A percentile compares a stretch with the other conserved stretches of the same genome.
These are phyloP conservation scores for Sibirionetta formosa DNA, from an alignment of 2,797 vertebrate species.

Conservation along the genomic window DNA sequence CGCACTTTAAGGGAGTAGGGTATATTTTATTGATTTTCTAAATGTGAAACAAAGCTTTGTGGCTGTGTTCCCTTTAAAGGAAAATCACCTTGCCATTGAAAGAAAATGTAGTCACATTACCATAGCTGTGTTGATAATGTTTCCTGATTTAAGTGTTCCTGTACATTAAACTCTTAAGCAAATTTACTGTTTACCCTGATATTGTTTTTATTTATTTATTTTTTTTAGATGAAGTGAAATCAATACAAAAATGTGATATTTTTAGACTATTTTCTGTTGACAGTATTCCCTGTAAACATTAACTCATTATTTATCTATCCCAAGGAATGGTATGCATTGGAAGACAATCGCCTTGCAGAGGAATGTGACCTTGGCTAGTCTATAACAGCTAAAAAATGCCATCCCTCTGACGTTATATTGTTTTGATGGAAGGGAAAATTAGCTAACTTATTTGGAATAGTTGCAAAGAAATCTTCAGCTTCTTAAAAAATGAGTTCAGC, in stretches of 20 bases:
- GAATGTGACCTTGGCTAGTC: conserved; percentile 83
- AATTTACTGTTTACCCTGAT: background rate
- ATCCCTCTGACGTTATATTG: conserved; percentile 70
- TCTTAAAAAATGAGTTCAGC: conserved; percentile 21
- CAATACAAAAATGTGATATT: background rate
- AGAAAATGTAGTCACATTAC: conserved; percentile 3
- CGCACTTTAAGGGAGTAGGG: background rate
- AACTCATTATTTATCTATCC: conserved; percentile 83
- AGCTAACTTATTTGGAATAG: conserved; percentile 52
- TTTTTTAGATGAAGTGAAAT: background rate
- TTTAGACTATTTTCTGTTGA: conserved; percentile 55
- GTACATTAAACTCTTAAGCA: background rate
- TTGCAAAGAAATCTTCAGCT: conserved; percentile 18
- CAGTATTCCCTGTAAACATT: conserved; percentile 78
- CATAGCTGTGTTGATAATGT: background rate
- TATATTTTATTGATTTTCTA: background rate
- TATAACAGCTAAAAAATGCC: conserved; percentile 73
- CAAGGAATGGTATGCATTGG: conserved; percentile 79
- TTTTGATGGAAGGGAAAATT: conserved; percentile 67
- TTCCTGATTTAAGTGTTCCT: background rate
- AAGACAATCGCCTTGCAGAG: conserved; percentile 72
- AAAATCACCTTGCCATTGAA: conserved; percentile 39
- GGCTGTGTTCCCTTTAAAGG: background rate
- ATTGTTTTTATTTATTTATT: background rate
- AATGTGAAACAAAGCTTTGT: background rate